phyloP scores from a whole-genome alignment of 2,113 vertebrate species.

The Passerina amoena region DNA sequence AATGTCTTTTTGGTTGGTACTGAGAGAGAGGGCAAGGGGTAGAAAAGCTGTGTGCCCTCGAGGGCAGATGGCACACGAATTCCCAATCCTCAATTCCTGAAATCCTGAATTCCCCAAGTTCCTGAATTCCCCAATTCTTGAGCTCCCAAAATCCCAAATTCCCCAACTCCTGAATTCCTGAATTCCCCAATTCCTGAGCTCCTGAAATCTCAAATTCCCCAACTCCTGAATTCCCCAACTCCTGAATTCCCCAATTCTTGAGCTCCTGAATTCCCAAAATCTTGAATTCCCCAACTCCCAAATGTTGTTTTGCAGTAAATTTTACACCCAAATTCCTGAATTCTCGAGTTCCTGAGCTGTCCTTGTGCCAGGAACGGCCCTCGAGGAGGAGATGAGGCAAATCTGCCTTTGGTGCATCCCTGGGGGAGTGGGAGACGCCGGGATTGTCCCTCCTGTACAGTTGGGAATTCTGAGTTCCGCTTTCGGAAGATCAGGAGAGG shows the following conservation, averaged over 20 bases:
- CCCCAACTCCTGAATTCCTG: neutral
- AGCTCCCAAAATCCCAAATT: neutral
- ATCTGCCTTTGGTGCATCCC: neutral
- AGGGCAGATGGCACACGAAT: neutral
- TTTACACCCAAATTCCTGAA: neutral
- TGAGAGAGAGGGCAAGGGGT: neutral
- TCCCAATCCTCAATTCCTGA: neutral
- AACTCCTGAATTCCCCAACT: neutral
- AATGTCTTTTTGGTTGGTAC: neutral
- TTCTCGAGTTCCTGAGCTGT: neutral
- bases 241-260: too few relatives aligned
- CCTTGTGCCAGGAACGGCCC: neutral
- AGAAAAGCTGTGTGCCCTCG: rapidly evolving
- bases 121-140: neutral
- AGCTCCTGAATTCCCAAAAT: neutral
- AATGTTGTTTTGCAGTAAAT: too few relatives aligned
- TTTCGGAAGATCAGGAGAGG: rapidly evolving
- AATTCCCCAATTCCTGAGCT: neutral
- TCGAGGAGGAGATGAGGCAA: neutral
- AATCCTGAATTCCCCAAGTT: neutral
- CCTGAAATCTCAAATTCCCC: too few relatives aligned
- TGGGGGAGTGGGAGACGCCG: rapidly evolving
- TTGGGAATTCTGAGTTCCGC: neutral
- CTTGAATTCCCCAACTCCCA: too few relatives aligned
- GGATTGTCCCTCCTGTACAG: neutral